A percentile compares a stretch with the other conserved stretches of the same genome.
Evolutionary conservation across 2,797 vertebrate genomes (phyloP).

Genomic region (Antrozous pallidus): DNA sequence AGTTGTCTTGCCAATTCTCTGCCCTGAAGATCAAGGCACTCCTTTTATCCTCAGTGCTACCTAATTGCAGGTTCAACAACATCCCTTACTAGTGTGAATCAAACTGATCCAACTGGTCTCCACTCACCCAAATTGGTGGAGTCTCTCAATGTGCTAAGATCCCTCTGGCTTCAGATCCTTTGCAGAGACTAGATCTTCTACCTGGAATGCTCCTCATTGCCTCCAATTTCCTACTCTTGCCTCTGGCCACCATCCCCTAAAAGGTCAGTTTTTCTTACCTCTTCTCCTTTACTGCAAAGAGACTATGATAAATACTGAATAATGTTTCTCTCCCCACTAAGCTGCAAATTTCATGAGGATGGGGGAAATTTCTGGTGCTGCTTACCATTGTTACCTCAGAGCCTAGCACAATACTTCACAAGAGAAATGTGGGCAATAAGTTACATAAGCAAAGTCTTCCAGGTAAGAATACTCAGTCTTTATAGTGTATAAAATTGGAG

Average conservation of each 20-base stretch:
- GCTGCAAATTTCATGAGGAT: background rate
- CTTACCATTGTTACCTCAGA: background rate
- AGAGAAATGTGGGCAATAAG: background rate
- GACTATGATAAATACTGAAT: background rate
- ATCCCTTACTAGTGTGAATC: background rate
- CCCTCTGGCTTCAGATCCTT: background rate
- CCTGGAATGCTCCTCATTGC: background rate
- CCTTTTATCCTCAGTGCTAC: background rate
- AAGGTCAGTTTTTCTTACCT: background rate
- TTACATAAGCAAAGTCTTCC: background rate
- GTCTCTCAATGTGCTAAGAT: background rate
- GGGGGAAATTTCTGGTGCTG: background rate
- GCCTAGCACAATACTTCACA: background rate
- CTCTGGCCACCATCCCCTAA: background rate
- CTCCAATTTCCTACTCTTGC: background rate
- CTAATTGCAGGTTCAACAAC: background rate
- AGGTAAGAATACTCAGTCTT: background rate
- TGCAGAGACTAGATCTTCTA: background rate
- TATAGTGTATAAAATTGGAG: background rate
- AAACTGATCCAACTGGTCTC: background rate
- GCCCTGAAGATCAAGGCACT: background rate
- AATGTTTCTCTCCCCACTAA: background rate
- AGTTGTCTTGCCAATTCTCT: background rate
- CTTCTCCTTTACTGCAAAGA: background rate
- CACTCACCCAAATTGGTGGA: background rate